Percentiles rank a stretch among this genome's conserved stretches.
These are phyloP conservation scores for Ellobius talpinus DNA, from an alignment of 2,113 vertebrate species.

Conservation along the genomic window DNA sequence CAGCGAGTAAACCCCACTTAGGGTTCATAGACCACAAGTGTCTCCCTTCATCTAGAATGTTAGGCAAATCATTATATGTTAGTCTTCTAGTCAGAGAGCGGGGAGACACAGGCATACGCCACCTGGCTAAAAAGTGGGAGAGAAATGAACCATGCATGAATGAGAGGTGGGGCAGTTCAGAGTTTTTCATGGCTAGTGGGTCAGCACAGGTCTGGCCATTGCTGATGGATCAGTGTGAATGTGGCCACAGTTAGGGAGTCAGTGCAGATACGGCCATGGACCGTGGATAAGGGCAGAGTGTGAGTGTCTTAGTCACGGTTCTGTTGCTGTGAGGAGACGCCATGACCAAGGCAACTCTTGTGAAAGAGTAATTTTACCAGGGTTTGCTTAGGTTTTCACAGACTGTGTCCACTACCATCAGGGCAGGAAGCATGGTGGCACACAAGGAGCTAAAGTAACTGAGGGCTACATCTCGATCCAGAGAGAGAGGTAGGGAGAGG, in stretches of 20 bases:
- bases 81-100: too few relatives aligned
- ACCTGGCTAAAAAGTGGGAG: not conserved
- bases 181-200: not conserved
- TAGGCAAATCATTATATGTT: not conserved
- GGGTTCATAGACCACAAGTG: not conserved
- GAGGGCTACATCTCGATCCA: not conserved
- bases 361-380: not conserved
- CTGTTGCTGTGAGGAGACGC: not conserved
- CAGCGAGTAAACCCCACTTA: accelerated
- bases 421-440: not conserved
- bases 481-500: not conserved
- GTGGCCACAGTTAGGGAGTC: not conserved
- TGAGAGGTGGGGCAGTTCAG: not conserved
- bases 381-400: not conserved
- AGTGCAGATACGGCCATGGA: not conserved
- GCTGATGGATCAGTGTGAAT: not conserved
- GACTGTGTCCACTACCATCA: not conserved
- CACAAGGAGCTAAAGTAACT: not conserved
- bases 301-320: not conserved
- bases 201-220: not conserved
- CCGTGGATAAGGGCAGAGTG: not conserved
- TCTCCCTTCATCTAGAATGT: not conserved
- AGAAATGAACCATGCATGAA: not conserved
- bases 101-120: not conserved
- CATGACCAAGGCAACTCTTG: not conserved